phyloP scores from a whole-genome alignment of 2,113 vertebrate genomes.

The Raja brachyura region DNA sequence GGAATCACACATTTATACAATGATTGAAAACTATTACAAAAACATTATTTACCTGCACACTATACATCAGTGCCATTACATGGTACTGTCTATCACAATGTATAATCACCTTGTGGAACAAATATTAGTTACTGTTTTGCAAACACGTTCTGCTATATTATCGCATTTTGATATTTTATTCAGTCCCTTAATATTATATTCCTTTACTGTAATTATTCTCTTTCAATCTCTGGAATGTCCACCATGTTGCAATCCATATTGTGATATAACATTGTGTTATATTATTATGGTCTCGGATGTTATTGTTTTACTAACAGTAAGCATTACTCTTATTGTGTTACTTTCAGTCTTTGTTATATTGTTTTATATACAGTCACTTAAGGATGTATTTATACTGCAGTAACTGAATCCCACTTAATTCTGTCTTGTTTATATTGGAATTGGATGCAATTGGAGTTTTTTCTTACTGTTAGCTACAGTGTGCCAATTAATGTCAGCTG shows the following conservation, averaged over 20 bases:
- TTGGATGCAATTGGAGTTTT: background rate
- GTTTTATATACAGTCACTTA: background rate
- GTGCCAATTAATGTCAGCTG: background rate
- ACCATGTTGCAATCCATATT: background rate
- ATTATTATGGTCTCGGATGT: background rate
- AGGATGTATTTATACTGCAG: background rate
- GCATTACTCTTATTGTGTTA: background rate
- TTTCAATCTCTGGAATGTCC: constrained; percentile 6
- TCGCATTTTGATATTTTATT: background rate
- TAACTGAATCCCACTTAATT: background rate
- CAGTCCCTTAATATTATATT: background rate
- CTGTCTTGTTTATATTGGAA: background rate
- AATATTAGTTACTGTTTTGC: background rate
- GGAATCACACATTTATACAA: background rate
- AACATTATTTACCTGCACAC: background rate
- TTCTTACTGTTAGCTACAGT: background rate
- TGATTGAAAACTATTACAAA: background rate
- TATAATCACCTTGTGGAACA: background rate
- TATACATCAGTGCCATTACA: background rate
- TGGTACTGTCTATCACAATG: constrained; percentile 6
- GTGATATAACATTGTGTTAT: background rate
- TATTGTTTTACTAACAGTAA: constrained; percentile 5
- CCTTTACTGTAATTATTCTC: background rate
- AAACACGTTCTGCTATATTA: background rate
- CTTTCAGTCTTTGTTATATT: background rate